phyloP scores from a whole-genome alignment of 2,888 invertebrate species.

The Spisula solida region DNA sequence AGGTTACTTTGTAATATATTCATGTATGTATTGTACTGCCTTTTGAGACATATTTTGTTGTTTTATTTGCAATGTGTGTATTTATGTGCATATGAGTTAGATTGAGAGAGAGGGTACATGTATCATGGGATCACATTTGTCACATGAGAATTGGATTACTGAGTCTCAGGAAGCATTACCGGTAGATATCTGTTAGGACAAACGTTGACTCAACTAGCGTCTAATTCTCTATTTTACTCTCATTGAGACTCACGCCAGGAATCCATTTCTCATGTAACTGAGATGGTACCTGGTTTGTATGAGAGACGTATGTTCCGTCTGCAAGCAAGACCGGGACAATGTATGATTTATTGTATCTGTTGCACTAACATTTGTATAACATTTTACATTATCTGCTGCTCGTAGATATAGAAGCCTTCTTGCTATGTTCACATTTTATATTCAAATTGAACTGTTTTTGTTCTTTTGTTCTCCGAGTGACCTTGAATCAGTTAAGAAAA shows the following conservation, averaged over 20 bases:
- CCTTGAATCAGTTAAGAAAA: background rate
- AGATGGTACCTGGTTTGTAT: background rate
- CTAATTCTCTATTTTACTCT: too few species aligned
- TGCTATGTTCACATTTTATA: background rate
- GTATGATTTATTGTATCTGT: constrained; percentile 17
- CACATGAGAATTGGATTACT: too few species aligned
- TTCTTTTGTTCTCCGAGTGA: background rate
- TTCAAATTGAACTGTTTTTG: background rate
- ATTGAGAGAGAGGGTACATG: background rate
- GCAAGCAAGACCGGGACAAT: background rate
- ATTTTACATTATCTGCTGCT: background rate
- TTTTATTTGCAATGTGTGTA: constrained; percentile 28
- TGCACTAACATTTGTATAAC: background rate
- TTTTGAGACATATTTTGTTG: background rate
- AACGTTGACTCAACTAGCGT: too few species aligned
- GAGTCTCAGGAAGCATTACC: too few species aligned
- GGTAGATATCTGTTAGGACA: too few species aligned
- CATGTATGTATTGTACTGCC: constrained; percentile 21
- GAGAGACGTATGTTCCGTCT: background rate
- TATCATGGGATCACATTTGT: too few species aligned
- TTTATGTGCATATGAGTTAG: background rate
- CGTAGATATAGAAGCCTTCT: constrained; percentile 2
- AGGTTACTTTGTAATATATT: constrained; percentile 5
- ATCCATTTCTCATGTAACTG: too few species aligned
- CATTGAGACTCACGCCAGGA: too few species aligned